Percentiles rank a stretch among this genome's conserved stretches.
phyloP scores from a whole-genome alignment of 2,113 vertebrate species.

The Okapia johnstoni region DNA sequence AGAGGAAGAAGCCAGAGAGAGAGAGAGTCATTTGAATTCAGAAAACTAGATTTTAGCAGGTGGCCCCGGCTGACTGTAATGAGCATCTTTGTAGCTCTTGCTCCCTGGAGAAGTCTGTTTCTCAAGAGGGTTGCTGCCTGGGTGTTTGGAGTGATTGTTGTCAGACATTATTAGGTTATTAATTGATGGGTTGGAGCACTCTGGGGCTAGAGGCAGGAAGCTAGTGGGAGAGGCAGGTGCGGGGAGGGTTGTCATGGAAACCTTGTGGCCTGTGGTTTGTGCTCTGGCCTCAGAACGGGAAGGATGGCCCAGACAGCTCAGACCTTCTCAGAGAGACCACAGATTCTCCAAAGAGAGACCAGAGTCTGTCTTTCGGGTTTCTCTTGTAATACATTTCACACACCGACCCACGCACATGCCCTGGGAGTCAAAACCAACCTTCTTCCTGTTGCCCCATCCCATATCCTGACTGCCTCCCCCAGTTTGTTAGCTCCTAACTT shows the following conservation, averaged over 20 bases:
- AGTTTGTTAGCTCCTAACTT: background rate
- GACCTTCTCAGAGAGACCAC: background rate
- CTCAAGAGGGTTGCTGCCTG: background rate
- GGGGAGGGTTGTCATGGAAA: constrained; percentile 1
- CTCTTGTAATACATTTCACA: background rate
- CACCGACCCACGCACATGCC: background rate
- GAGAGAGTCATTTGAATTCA: background rate
- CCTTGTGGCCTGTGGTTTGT: background rate
- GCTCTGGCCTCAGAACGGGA: background rate
- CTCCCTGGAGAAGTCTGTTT: background rate
- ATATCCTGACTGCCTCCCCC: background rate
- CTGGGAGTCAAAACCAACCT: background rate
- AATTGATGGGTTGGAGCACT: constrained; percentile 1
- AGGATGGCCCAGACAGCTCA: background rate
- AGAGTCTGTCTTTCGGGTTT: background rate
- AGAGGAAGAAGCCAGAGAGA: background rate
- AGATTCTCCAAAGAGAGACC: background rate
- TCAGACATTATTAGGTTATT: constrained; percentile 42
- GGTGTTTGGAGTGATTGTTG: background rate
- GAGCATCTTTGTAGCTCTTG: background rate
- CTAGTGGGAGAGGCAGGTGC: background rate
- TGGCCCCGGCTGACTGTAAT: background rate
- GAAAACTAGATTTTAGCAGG: background rate
- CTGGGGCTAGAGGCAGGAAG: background rate
- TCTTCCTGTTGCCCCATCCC: background rate